Base-by-base conservation (phyloP, 1,140 invertebrate genomes). In the Macrosteles quadrilineatus region DNA sequence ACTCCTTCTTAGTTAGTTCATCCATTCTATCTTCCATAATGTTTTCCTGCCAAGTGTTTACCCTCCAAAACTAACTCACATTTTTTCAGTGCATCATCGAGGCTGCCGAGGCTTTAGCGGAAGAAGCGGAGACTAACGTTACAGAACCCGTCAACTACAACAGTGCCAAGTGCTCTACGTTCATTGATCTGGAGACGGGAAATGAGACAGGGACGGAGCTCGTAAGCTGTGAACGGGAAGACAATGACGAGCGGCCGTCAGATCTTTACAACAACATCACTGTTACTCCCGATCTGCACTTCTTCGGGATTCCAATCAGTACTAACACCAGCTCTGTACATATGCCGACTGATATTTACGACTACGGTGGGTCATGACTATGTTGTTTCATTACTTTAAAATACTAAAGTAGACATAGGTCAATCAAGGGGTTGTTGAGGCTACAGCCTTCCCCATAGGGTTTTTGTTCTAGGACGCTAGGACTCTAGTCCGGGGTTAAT, bases 271-370 rank as follows among this genome's bases (percentile, higher is more conserved):
- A 59, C 63, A 77, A 82, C 21, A 86, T 94, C 75, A 75, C 80
- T 0, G 76, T 95, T 1, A 87, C 87, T 71, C 82, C 84, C 40
- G 88, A 94, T 78, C 87, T 88, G 0, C 90, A 96, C 80, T 98
- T 97, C 79, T 91, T 91, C 80, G 89, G 92, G 77, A 88, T 94
- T 45, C 85, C 86, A 0, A 91, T 97, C 4, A 96, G 96, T 79
- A 91, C 90, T 4, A 88, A 83, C 67, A 84, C 87, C 68, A 96
- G 94, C 77, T 91, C 95, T 43, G 91, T 98, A 30, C 96, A 98
- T 80, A 91, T 98, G 12, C 96, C 97, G 0, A 95, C 94, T 1
- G 97, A 96, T 83, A 91, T 98, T 21, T 98, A 89, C 81, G 94
- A 97, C 79, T 55, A 69, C 59, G 71, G 73, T 74, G 71, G n/a